Conservation (phyloP, 2,113 vertebrate species). For the Pseudopodoces humilis region DNA sequence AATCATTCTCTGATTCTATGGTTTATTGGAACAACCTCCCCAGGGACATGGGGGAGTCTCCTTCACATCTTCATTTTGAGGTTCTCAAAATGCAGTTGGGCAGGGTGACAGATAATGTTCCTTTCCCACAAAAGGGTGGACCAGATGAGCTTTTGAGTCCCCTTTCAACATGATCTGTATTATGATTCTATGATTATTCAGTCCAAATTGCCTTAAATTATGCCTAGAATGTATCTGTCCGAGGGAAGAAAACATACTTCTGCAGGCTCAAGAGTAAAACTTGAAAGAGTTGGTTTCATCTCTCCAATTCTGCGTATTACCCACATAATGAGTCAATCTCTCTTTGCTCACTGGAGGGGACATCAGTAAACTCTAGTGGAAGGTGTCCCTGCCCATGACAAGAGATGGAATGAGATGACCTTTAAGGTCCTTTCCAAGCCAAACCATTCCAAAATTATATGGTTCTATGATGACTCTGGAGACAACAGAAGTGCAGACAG, state of each 20-base stretch:
- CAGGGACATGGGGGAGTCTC: too few relatives aligned
- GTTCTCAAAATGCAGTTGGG: not conserved
- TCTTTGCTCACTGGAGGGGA: not conserved
- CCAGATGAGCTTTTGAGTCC: not conserved
- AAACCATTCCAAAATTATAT: not conserved
- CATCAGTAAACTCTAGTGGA: not conserved
- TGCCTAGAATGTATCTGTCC: not conserved
- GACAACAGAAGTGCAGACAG: not conserved
- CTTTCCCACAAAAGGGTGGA: not conserved
- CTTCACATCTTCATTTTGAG: not conserved
- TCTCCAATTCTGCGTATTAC: not conserved
- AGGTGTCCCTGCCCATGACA: not conserved
- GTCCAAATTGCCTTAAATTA: not conserved
- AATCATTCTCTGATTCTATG: not conserved
- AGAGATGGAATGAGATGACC: not conserved
- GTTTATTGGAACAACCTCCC: not conserved
- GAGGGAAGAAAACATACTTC: not conserved
- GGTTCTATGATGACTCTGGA: fast-evolving
- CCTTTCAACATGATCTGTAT: not conserved
- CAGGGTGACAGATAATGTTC: not conserved
- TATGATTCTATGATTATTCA: not conserved
- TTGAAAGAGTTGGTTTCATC: not conserved
- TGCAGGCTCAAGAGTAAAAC: not conserved
- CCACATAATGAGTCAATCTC: not conserved
- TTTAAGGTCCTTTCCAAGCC: not conserved